Evolutionary conservation across 2,797 vertebrate genomes (phyloP).

Genomic region (Dermochelys coriacea): DNA sequence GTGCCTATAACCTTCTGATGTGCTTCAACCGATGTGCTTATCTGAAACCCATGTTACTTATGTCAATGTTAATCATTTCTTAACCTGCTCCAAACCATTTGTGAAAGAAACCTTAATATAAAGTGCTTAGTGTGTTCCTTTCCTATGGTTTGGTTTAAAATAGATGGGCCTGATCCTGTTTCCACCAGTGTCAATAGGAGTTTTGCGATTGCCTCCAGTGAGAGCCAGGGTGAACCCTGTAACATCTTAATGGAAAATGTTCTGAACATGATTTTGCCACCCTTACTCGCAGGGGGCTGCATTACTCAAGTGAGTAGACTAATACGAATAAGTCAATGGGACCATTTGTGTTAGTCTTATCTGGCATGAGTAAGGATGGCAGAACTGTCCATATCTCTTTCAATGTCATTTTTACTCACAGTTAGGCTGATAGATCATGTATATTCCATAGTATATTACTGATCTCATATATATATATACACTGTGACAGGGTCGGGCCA

Average conservation of each 20-base stretch:
- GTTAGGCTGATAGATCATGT: too few relatives aligned
- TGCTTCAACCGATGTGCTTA: background rate
- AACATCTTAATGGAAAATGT: background rate
- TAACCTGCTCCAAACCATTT: background rate
- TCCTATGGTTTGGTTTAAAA: background rate
- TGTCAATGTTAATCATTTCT: background rate
- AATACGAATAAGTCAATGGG: too few relatives aligned
- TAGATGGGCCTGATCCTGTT: background rate
- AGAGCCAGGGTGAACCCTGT: background rate
- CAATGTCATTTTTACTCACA: too few relatives aligned
- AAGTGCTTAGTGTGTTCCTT: background rate
- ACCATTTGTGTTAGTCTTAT: too few relatives aligned
- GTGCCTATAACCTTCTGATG: too few relatives aligned
- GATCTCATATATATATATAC: too few relatives aligned
- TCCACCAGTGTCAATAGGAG: background rate
- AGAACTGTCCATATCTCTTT: too few relatives aligned
- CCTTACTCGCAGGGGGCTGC: background rate
- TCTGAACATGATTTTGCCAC: too few relatives aligned
- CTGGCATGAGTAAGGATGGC: too few relatives aligned
- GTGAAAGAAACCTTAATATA: background rate
- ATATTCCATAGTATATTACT: too few relatives aligned
- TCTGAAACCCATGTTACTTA: background rate
- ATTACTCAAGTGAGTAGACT: background rate
- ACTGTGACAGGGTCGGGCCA: too few relatives aligned
- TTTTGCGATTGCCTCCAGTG: background rate